Base-by-base conservation (phyloP, 1,140 invertebrate genomes). In the Aphaenogaster floridana region DNA sequence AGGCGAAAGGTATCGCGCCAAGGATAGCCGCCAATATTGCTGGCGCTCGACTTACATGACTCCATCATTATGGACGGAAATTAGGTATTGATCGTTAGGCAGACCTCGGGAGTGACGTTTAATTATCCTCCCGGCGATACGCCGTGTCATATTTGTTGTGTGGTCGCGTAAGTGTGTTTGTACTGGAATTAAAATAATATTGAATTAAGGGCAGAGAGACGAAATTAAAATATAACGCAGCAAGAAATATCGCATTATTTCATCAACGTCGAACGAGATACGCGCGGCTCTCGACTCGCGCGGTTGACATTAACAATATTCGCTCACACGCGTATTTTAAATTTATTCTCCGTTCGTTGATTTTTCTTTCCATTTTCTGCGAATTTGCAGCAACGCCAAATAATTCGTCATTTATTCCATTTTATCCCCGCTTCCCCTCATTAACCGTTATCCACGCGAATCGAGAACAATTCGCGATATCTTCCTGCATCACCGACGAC, bases 131-230 rank as follows among this genome's bases (percentile, higher is more conserved):
- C 48, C 52, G 66, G 36, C 15, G 21, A 83, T 21, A 83, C n/a
- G 13, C 15, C 15, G 54, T 59, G 80, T 83, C 13, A 7, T 61
- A 36, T 50, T 48, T 74, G 68, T 83, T 42, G 69, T 84, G 80
- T 84, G 39, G n/a, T 84, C 54, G 54, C 69, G 69, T 74, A 74
- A 63, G 80, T 84, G 69, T 84, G 21, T 74, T 36, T 84, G 80
- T 84, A 84, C 54, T 84, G 69, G 34, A 84, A 74, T 34, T n/a
- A 63, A 84, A 72, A 61, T 61, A 84, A 84, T 50, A 59, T 74
- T 74, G 69, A 72, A 83, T 83, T 34, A 66, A 61, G 72, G 39
- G 9, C 17, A 48, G 48, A 57, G 28, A 76, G 69, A 72, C 21
- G 28, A 61, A 74, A 61, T 76, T 48, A 50, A 74, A 84, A 84